These are phyloP conservation scores for Crocallis elinguaria DNA, from an alignment of 2,888 invertebrate genomes.

Conservation along the genomic window DNA sequence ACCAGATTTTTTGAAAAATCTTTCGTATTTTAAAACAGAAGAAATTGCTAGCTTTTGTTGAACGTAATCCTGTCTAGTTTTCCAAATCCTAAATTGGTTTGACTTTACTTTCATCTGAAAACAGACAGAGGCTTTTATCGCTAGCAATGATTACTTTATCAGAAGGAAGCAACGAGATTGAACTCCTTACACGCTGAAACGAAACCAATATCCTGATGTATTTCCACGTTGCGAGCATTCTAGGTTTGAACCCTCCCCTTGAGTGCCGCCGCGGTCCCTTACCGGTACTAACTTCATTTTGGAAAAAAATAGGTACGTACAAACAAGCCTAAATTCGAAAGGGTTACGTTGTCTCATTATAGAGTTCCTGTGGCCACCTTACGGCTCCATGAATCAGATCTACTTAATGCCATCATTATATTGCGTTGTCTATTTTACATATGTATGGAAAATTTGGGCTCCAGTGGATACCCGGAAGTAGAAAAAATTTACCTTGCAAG, in stretches of 20 bases:
- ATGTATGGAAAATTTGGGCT: too few relatives aligned
- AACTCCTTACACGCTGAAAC: conserved; percentile 58
- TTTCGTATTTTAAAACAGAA: conserved; percentile 36
- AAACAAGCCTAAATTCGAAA: too few relatives aligned
- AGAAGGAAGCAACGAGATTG: conserved; percentile 57
- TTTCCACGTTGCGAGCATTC: conserved; percentile 44
- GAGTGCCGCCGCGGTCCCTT: conserved; percentile 14
- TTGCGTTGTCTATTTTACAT: too few relatives aligned
- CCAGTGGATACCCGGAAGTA: too few relatives aligned
- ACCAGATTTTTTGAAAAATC: conserved; percentile 25
- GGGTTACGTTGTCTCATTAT: too few relatives aligned
- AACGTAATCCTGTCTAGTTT: conserved; percentile 46
- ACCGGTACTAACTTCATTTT: conserved; percentile 8
- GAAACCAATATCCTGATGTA: conserved; percentile 63
- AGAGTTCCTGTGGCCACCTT: too few relatives aligned
- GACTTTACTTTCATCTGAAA: conserved; percentile 57
- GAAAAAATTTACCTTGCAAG: too few relatives aligned
- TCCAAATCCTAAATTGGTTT: conserved; percentile 52
- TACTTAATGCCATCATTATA: too few relatives aligned
- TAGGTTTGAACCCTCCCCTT: conserved; percentile 39
- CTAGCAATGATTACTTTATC: conserved; percentile 56
- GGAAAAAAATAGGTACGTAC: not conserved
- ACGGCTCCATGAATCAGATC: too few relatives aligned
- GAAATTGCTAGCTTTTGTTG: conserved; percentile 45
- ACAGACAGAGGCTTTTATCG: conserved; percentile 56